These are phyloP conservation scores for Regulus satrapa DNA, from an alignment of 2,113 vertebrate genomes.

Conservation along the genomic window DNA sequence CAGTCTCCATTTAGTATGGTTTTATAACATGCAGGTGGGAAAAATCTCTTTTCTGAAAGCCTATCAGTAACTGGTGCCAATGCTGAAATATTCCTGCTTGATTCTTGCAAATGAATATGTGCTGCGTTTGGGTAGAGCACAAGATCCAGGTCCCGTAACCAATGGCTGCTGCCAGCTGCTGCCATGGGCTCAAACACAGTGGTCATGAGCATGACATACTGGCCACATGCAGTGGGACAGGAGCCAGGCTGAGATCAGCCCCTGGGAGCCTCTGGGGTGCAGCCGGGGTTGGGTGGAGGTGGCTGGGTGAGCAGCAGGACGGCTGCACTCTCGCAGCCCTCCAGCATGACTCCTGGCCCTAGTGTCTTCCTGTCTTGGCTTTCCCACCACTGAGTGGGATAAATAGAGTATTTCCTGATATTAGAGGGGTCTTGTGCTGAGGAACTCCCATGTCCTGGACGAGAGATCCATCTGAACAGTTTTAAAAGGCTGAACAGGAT, in stretches of 20 bases:
- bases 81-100: neutral
- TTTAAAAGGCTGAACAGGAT: neutral
- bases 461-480: neutral
- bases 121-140: neutral
- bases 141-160: neutral
- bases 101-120: neutral
- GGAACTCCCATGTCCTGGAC: neutral
- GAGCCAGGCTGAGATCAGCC: neutral
- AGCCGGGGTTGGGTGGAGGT: accelerated
- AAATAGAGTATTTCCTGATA: neutral
- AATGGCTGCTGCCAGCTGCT: neutral
- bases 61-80: neutral
- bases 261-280: neutral
- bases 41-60: slow-evolving; percentile 21
- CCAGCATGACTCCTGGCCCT: neutral
- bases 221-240: accelerated
- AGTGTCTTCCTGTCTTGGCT: neutral
- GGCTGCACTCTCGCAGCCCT: neutral
- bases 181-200: accelerated
- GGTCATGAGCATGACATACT: accelerated
- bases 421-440: neutral
- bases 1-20: slow-evolving; percentile 29
- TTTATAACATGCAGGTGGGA: slow-evolving; percentile 61
- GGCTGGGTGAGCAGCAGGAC: neutral
- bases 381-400: neutral